Base-by-base conservation (phyloP, 2,797 vertebrate genomes). In the Anolis apletophallus region DNA sequence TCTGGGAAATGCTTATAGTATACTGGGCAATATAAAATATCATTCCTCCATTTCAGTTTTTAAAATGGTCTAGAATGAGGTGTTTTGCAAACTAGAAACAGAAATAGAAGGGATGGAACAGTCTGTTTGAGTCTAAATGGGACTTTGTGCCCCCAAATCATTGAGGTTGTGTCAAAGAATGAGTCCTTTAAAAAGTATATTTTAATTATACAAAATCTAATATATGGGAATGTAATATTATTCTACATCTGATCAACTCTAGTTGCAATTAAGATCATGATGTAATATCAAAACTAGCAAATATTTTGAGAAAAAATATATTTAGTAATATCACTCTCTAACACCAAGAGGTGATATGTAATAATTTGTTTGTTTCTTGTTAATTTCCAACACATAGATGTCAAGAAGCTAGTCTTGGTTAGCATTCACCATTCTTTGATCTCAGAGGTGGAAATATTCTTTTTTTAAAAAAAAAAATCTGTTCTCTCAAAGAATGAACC, bases 381-480 rank as follows among this genome's bases (percentile, higher is more conserved):
- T 86, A 29, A 52, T 90, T 94, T 94, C 64, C 90, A 85, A 73
- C 80, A 74, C 0, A 0, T 46, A 88, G 69, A 19, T 85, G 83
- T 68, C 89, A 84, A 92, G 80, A 92, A 88, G 83, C 72, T 91
- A 29, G 79, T 68, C 78, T 74, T 91, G 84, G 80, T 61, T 90
- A 89, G 77, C 57, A 69, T 84, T 93, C 80, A 71, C 29, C 5
- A 29, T 29, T 80, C 59, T 93, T 73, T 90, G 85, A 92, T 87
- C 83, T 88, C 83, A 80, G 54, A 92, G 80, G 40, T 89, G 36
- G 83, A 93, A 94, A 90, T 81, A 88, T 59, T 87, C 91, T 23
- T 69, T 68, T 67, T 19, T 6, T n/a, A n/a, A n/a, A n/a, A 90
- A 94, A 57, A 92, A 86, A 82, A 89, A 83, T 50, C 80, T 82